Base-by-base conservation (phyloP, 2,113 vertebrate genomes). In the Nannobrachium achirus region DNA sequence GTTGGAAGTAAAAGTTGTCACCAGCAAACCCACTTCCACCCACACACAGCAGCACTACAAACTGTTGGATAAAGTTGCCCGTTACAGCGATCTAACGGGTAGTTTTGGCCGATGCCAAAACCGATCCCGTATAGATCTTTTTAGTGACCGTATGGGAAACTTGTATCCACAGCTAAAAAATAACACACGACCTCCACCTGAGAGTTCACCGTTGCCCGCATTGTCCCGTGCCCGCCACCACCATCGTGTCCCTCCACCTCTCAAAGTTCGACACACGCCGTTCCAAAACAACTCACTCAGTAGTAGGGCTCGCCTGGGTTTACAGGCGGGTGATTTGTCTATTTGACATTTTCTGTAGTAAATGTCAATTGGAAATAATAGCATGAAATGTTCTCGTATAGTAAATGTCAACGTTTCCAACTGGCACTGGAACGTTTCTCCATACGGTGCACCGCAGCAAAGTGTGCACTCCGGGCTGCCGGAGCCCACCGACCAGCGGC, bases 1-100 rank as follows among this genome's bases (percentile, higher is more conserved):
- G 49, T n/a, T n/a, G n/a, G n/a, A 14, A 59, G 39, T 15, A 59
- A 44, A 1, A 10, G n/a, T n/a, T n/a, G n/a, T n/a, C n/a, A n/a
- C 58, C 75, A 78, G 25, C 62, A 67, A 15, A 56, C 16, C 57
- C 10, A 18, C 25, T 25, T 67, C 13, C 57, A 66, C 16, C 15
- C 53, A 33, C 55, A 58, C 18, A 61, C 7, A 33, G 55, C 55
- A 75, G 44, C 61, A 14, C 20, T 64, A 55, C 58, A 56, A 20
- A 63, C 49, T 19, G 38, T 7, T 1, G 25, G 55, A 39, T 38
- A 2, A 18, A 51, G 19, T 41, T 44, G 45, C 19, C 40, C 13
- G 10, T n/a, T 16, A 42, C 62, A 64, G 33, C 42, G 59, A 67
- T 59, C 19, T n/a, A 25, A 15, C 15, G 42, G 8, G 46, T 33